Base-by-base conservation (phyloP, 2,888 invertebrate species). In the Cephus rjabovi region DNA sequence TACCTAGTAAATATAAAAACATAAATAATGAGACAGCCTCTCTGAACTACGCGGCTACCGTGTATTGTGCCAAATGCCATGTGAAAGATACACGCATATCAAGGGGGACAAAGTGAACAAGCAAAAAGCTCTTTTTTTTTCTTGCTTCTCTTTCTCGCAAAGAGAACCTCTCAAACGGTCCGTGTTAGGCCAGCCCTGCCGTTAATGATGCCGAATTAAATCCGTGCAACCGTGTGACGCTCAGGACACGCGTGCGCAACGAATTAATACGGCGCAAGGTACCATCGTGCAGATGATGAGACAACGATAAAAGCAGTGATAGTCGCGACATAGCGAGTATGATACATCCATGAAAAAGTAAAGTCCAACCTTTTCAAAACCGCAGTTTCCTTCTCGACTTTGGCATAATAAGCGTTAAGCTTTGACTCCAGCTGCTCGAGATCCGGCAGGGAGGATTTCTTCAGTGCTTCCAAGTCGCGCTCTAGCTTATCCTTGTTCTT, bases 361-460 rank as follows among this genome's bases (percentile, higher is more conserved):
- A 76, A 80, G 81, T 86, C 91, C 89, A 91, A 94, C 94, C 93
- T 93, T 89, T 94, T 94, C 71, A 93, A 90, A 80, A 93, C 90
- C 30, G 92, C 90, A 40, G 92, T 91, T 86, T 93, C 93, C 92
- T 96, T 96, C 88, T 96, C 96, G 80, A 96, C 94, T 92, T 95
- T 95, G 83, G 95, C 95, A 92, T 96, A 96, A 92, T 96, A 96
- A 74, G 96, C 96, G 92, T 93, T 95, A 86, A 96, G 92, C 89
- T 96, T 96, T 1, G 95, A 95, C 91, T 96, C 95, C 87, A 96
- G 91, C 89, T 96, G 96, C 87, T 95, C 95, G 80, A 96, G 92
- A 87, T 96, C 96, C 75, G 96, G 95, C 90, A 96, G 93, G 37
- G 95, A 93, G 79, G 93, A 94, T 80, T 95, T 93, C 84, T 93